phyloP scores from a whole-genome alignment of 2,113 vertebrate species.

The Elaphurus davidianus region DNA sequence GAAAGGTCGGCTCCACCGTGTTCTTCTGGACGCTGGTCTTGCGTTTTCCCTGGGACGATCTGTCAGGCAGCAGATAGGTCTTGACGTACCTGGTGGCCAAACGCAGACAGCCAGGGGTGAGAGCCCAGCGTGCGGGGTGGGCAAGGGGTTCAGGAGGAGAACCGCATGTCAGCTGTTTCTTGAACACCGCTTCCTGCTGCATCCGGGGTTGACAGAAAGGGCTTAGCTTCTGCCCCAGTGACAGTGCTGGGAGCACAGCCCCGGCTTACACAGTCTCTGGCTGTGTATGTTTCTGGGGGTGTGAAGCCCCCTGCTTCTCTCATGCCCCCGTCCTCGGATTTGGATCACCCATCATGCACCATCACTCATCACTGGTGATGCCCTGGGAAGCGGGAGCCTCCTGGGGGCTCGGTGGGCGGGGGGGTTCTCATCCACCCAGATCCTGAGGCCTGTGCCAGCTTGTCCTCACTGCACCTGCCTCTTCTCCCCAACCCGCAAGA shows the following conservation, averaged over 20 bases:
- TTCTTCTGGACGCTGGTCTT: constrained; percentile 90
- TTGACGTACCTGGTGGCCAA: constrained; percentile 88
- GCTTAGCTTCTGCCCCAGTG: not conserved
- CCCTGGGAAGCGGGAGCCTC: not conserved
- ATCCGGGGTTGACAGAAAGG: not conserved
- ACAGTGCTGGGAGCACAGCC: not conserved
- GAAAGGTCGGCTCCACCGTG: constrained; percentile 87
- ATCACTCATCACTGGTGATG: not conserved
- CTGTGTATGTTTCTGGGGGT: not conserved
- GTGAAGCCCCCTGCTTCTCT: not conserved
- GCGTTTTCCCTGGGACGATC: constrained; percentile 84
- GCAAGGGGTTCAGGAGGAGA: not conserved
- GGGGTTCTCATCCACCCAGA: not conserved
- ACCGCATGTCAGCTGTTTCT: fast-evolving
- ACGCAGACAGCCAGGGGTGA: not conserved
- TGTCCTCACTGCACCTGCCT: no score
- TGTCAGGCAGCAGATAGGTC: constrained; percentile 89
- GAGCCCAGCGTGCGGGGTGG: fast-evolving
- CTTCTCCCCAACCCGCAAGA: not conserved
- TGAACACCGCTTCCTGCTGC: not conserved
- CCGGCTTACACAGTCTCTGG: not conserved
- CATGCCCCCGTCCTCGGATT: not conserved
- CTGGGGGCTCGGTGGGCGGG: fast-evolving
- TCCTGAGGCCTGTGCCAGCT: not conserved
- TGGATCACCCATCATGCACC: fast-evolving